Evolutionary conservation across 2,113 vertebrate species (phyloP).

Genomic region (Ctenomys sociabilis): DNA sequence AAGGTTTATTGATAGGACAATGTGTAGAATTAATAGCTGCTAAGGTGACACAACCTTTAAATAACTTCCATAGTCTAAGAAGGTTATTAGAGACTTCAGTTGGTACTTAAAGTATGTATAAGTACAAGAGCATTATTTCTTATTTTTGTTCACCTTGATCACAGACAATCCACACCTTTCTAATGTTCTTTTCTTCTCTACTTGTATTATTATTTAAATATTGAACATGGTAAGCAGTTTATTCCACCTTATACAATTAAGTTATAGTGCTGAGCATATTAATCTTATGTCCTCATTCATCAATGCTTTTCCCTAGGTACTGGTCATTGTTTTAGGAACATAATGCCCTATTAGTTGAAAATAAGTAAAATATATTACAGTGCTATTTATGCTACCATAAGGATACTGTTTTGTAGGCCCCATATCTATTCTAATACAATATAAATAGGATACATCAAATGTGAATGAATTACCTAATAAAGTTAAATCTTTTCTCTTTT

Average conservation of each 20-base stretch:
- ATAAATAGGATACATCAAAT: background rate
- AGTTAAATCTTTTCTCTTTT: background rate
- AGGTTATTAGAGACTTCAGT: background rate
- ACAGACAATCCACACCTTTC: background rate
- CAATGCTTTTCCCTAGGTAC: background rate
- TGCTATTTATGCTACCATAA: background rate
- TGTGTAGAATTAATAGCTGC: background rate
- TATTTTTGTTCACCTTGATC: background rate
- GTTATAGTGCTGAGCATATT: background rate
- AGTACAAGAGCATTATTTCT: background rate
- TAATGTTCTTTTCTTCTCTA: background rate
- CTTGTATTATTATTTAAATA: constrained; percentile 8
- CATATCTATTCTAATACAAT: background rate
- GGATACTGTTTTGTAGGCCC: background rate
- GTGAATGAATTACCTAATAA: background rate
- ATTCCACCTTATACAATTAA: background rate
- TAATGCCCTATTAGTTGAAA: background rate
- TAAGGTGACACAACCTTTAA: background rate
- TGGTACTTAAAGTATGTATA: constrained; percentile 3
- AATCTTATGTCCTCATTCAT: background rate
- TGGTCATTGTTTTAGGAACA: background rate
- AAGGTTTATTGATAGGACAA: background rate
- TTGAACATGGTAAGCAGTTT: background rate
- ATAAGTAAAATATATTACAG: background rate
- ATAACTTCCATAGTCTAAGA: background rate